Evolutionary conservation across 2,113 vertebrate genomes (phyloP), one percentile per base, ranked within the genome.

Genomic region (Tachysurus fulvidraco): DNA sequence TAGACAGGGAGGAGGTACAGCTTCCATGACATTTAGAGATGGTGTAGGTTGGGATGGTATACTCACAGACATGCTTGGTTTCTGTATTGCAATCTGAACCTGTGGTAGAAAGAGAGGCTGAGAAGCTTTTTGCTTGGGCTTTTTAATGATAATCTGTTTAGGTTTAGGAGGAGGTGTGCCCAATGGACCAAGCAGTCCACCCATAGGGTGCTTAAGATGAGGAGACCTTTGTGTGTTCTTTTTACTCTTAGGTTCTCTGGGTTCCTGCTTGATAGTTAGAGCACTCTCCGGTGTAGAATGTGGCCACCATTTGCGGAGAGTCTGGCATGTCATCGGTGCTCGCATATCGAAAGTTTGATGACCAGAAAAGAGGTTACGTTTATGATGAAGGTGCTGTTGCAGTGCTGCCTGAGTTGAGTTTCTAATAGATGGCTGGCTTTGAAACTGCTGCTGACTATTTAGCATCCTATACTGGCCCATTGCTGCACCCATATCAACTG

Each of bases 331-430:
- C 88, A 91, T 73, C 64, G 93, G 91, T 62, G 88, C 85, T 90
- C 74, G 89, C 11, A 87, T 85, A 92, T 88, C 90, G 62, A 94
- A 92, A 74, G 89, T 81, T n/a, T 93, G 83, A 0, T 90, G 95
- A 95, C 50, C 96, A 89, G 94, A 90, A 89, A 99, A 99, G 87
- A 99, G 97, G 91, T 95, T 97, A 88, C 98, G 96, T 90, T 97
- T 98, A 93, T 98, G 96, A 90, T 98, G 97, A 90, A 99, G 97
- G 92, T 98, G 98, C 85, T 98, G 97, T 92, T 99, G 98, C 88
- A 99, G 94, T 84, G 97, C 97, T 82, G 96, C 95, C 95, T 99
- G 98, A 77, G 97, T 96, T 92, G 95, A 96, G 93, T 96, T 95
- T 88, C 96, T 96, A 83, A 97, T 95, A 83, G 94, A 89, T 94